A percentile compares a stretch with the other conserved stretches of the same genome.
These are phyloP conservation scores for Drosophila suzukii DNA, from an alignment of 1,140 invertebrate genomes.

Conservation along the genomic window DNA sequence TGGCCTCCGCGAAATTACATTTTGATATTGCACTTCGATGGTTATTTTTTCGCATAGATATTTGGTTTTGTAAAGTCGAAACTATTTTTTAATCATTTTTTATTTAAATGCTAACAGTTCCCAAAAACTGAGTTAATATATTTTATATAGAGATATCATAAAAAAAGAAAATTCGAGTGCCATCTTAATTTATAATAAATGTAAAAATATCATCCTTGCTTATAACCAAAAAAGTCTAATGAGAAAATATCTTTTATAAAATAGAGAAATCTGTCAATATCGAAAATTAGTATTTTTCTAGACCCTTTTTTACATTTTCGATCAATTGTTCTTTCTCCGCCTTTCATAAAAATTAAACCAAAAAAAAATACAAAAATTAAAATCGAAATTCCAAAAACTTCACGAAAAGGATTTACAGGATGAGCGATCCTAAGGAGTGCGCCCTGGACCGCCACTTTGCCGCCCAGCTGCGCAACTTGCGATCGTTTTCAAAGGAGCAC, in stretches of 20 bases:
- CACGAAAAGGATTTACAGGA: not conserved
- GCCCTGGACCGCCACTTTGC: slow-evolving; percentile 51
- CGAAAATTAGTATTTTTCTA: not conserved
- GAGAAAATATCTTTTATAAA: too few relatives aligned
- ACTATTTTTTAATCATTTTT: not conserved
- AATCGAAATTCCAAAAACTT: slow-evolving; percentile 1
- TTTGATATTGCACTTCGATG: not conserved
- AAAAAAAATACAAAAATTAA: not conserved
- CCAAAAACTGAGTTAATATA: too few relatives aligned
- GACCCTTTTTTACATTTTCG: not conserved
- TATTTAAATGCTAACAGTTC: too few relatives aligned
- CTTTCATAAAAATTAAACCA: not conserved
- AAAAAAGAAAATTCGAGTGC: too few relatives aligned
- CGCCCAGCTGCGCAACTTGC: slow-evolving; percentile 38
- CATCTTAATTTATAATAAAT: too few relatives aligned
- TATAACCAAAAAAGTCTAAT: too few relatives aligned
- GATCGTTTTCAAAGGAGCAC: slow-evolving; percentile 9
- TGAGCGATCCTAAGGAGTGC: slow-evolving; percentile 42
- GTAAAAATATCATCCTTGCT: too few relatives aligned
- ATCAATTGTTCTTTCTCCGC: not conserved
- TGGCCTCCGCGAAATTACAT: not conserved
- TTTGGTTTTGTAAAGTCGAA: not conserved
- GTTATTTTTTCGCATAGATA: not conserved
- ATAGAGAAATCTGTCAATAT: too few relatives aligned
- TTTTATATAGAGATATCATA: too few relatives aligned